phyloP scores from a whole-genome alignment of 2,113 vertebrate genomes.

The Lontra canadensis region DNA sequence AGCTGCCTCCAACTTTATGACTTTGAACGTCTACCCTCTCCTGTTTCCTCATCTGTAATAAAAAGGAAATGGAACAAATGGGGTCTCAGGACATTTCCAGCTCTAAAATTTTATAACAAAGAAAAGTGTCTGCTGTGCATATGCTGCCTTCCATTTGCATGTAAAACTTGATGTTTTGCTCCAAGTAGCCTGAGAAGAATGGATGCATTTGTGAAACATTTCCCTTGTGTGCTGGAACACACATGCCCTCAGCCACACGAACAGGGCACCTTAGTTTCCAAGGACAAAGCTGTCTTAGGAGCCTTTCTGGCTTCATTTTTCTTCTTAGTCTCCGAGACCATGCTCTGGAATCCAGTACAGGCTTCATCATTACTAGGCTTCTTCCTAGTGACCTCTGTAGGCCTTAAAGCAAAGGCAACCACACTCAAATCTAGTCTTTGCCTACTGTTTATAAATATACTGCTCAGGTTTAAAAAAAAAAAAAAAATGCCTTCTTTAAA shows the following conservation, averaged over 20 bases:
- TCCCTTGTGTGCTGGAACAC: neutral
- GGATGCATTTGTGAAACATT: neutral
- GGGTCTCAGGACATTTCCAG: conserved; percentile 46
- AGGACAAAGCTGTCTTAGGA: neutral
- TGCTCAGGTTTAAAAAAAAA: neutral
- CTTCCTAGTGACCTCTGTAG: neutral
- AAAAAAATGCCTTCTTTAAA: conserved; percentile 4
- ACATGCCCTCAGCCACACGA: neutral
- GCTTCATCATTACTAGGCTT: neutral
- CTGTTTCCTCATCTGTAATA: conserved; percentile 57
- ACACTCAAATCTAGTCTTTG: conserved; percentile 2
- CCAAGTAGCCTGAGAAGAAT: neutral
- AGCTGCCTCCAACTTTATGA: conserved; percentile 42
- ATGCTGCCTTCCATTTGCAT: neutral
- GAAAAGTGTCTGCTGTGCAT: conserved; percentile 30
- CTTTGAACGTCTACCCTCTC: conserved; percentile 18
- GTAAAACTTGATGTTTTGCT: conserved; percentile 37
- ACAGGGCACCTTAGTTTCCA: neutral
- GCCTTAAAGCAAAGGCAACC: neutral
- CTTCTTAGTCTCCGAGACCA: neutral
- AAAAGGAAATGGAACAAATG: conserved; percentile 61
- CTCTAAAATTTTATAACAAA: conserved; percentile 60
- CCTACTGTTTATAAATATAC: conserved; percentile 15
- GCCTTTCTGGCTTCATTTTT: neutral
- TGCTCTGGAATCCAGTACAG: neutral